A percentile compares a stretch with the other conserved stretches of the same genome.
phyloP scores from a whole-genome alignment of 2,113 vertebrate species.

The Pseudopipra pipra region DNA sequence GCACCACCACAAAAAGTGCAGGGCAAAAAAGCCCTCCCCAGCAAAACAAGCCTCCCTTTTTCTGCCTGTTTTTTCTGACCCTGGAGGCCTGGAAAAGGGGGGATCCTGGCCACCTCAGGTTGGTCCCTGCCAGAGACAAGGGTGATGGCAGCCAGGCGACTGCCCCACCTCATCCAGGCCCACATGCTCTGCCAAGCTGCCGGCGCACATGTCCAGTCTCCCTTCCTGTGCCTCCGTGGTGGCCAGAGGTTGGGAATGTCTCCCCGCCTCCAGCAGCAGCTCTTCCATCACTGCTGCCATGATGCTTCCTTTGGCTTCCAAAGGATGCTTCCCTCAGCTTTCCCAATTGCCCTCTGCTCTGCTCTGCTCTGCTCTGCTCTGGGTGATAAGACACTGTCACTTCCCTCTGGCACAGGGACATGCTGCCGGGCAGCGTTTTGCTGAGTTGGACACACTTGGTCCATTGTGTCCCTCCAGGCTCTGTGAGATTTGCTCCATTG shows the following conservation, averaged over 20 bases:
- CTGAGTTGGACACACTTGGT: not conserved
- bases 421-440: fast-evolving
- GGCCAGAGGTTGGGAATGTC: not conserved
- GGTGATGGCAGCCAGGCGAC: fast-evolving
- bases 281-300: not conserved
- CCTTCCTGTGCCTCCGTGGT: fast-evolving
- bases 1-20: not conserved
- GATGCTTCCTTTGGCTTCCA: not conserved
- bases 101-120: not conserved
- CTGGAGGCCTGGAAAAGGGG: not conserved
- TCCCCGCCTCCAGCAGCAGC: not conserved
- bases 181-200: fast-evolving
- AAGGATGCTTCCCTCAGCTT: not conserved
- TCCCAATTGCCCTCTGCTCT: not conserved
- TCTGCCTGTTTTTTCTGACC: not conserved
- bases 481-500: not conserved
- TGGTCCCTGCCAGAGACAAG: fast-evolving
- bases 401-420: not conserved
- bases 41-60: not conserved
- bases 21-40: fast-evolving
- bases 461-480: not conserved
- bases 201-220: fast-evolving
- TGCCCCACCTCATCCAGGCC: not conserved
- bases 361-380: not conserved
- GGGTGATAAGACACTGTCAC: not conserved